phyloP scores from a whole-genome alignment of 2,797 vertebrate genomes.

The Melanotaenia boesemani region DNA sequence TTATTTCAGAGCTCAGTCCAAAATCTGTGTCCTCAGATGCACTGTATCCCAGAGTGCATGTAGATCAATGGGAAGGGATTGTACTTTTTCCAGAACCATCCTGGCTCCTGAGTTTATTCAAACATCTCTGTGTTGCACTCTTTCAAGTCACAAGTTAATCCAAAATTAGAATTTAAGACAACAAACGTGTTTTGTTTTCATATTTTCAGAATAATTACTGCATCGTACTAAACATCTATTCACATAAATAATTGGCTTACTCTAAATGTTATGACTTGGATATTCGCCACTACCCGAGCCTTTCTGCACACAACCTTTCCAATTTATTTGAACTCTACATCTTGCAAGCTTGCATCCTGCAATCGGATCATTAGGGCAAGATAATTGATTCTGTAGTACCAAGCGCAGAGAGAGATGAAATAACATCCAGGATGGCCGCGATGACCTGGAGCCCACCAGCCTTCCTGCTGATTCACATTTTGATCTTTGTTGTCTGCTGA shows the following conservation, averaged over 20 bases:
- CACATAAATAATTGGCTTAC: constrained; percentile 42
- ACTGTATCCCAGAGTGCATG: constrained; percentile 64
- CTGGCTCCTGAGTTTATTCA: constrained; percentile 64
- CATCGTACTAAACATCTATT: constrained; percentile 26
- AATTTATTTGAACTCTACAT: constrained; percentile 68
- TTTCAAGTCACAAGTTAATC: constrained; percentile 39
- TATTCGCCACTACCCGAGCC: constrained; percentile 25
- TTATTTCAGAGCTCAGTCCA: constrained; percentile 79
- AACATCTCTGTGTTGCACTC: constrained; percentile 50
- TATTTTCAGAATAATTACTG: constrained; percentile 21
- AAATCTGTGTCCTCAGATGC: constrained; percentile 82
- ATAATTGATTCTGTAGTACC: constrained; percentile 81
- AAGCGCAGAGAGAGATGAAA: constrained; percentile 77
- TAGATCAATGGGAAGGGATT: constrained; percentile 66
- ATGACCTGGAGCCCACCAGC: constrained; percentile 55
- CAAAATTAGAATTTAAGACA: constrained; percentile 46
- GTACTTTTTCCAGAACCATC: constrained; percentile 66
- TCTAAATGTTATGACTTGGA: constrained; percentile 54
- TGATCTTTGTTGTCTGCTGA: constrained; percentile 52
- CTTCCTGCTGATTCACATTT: constrained; percentile 61
- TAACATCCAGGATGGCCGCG: constrained; percentile 70
- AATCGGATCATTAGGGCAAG: constrained; percentile 73
- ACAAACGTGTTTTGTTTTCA: constrained; percentile 37
- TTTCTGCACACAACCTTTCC: constrained; percentile 37
- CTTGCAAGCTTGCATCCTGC: constrained; percentile 73